Conservation (phyloP, 2,113 vertebrate genomes). For the Gasterosteus nipponicus region DNA sequence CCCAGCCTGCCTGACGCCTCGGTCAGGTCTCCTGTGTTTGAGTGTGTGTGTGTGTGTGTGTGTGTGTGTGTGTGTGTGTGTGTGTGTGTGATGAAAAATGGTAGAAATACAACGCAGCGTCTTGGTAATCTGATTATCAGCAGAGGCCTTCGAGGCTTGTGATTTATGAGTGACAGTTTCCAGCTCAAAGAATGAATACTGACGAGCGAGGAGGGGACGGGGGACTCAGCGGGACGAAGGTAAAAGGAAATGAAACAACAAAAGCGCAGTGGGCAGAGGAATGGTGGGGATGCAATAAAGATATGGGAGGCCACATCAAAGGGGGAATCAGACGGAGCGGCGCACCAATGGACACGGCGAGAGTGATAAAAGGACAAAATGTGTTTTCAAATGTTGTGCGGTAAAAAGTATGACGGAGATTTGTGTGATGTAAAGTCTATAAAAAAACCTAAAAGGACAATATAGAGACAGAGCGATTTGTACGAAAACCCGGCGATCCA, state of each 20-base stretch:
- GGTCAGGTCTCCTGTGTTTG: neutral
- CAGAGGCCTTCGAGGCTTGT: slow-evolving; percentile 6
- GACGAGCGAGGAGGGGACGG: slow-evolving; percentile 39
- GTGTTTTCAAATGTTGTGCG: neutral
- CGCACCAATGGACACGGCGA: neutral
- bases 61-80: slow-evolving; percentile 3
- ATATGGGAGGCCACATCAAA: slow-evolving; percentile 18
- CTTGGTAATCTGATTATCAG: slow-evolving; percentile 56
- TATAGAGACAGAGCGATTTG: neutral
- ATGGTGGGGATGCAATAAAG: slow-evolving; percentile 22
- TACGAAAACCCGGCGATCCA: neutral
- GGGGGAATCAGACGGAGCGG: neutral
- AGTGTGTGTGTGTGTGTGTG: slow-evolving; percentile 10
- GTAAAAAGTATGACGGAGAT: slow-evolving; percentile 11
- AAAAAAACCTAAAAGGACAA: neutral
- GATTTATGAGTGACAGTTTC: slow-evolving; percentile 68
- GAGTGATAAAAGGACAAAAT: slow-evolving; percentile 13
- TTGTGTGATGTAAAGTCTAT: slow-evolving; percentile 2
- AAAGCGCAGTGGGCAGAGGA: slow-evolving; percentile 14
- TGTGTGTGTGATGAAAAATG: slow-evolving; percentile 7
- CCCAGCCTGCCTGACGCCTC: slow-evolving; percentile 26
- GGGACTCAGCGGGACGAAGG: slow-evolving; percentile 38
- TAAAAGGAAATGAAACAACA: slow-evolving; percentile 55
- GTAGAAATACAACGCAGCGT: slow-evolving; percentile 44
- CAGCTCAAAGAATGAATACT: slow-evolving; percentile 59